A percentile compares a stretch with the other conserved stretches of the same genome.
Conservation (phyloP, 1,140 invertebrate species). For the Riptortus pedestris region DNA sequence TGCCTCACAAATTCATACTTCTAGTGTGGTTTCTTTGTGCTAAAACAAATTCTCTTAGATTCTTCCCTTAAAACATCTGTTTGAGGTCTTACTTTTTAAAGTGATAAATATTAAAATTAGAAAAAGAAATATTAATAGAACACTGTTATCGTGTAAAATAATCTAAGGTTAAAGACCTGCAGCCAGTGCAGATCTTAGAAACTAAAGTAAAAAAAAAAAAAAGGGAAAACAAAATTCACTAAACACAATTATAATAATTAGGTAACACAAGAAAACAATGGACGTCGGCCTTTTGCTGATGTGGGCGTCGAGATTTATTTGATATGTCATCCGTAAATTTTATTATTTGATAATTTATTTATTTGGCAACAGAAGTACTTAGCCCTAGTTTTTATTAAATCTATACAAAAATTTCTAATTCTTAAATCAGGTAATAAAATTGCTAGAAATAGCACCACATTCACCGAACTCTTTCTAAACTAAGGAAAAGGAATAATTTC, state of each 20-base stretch:
- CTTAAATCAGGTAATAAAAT: no score
- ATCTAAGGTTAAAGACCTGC: conserved; percentile 9
- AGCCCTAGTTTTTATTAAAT: no score
- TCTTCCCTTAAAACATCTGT: conserved; percentile 14
- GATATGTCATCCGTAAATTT: no score
- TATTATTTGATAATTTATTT: no score
- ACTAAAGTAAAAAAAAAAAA: conserved; percentile 4
- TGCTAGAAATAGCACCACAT: no score
- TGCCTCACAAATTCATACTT: neutral
- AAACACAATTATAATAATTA: neutral
- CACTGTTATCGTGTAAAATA: conserved; percentile 13
- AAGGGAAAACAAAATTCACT: neutral
- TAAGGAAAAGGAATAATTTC: no score
- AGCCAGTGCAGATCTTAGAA: neutral
- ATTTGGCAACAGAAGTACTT: no score
- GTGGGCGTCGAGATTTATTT: neutral
- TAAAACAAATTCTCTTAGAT: neutral
- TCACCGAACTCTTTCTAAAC: no score
- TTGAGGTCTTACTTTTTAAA: neutral
- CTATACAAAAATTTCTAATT: no score
- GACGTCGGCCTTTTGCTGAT: conserved; percentile 2
- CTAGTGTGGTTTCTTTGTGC: neutral
- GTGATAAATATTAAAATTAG: neutral
- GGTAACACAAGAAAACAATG: neutral
- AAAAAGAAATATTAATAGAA: neutral